These are phyloP conservation scores for Glaucomys volans DNA, from an alignment of 2,113 vertebrate genomes.

Conservation along the genomic window DNA sequence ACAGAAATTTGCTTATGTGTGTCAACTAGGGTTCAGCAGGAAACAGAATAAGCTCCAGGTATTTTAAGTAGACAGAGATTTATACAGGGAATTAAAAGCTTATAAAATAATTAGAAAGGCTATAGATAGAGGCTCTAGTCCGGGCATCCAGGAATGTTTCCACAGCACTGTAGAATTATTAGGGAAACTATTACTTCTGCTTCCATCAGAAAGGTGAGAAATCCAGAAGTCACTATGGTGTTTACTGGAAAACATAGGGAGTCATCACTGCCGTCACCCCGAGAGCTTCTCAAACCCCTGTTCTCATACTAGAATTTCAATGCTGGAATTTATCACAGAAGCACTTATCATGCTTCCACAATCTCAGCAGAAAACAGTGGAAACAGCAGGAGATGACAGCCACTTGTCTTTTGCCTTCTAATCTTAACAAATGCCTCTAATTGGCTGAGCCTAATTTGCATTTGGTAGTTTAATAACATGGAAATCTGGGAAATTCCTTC, in stretches of 20 bases:
- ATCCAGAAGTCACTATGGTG: background rate
- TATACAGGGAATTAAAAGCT: conserved; percentile 50
- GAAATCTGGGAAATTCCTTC: conserved; percentile 6
- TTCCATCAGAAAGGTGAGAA: background rate
- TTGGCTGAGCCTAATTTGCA: conserved; percentile 27
- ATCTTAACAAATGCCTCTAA: background rate
- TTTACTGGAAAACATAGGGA: background rate
- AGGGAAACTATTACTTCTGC: background rate
- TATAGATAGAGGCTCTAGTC: background rate
- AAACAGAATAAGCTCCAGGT: conserved; percentile 46
- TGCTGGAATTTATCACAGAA: background rate
- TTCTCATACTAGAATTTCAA: background rate
- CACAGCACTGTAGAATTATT: background rate
- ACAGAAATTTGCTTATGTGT: background rate
- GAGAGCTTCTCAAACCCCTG: background rate
- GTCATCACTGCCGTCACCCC: background rate
- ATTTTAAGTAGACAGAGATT: conserved; percentile 61
- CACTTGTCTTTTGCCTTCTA: conserved; percentile 28
- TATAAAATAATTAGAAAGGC: conserved; percentile 43
- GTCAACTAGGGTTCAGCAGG: background rate
- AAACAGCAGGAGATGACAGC: conserved; percentile 29
- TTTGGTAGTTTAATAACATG: background rate
- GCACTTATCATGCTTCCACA: background rate
- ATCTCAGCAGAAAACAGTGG: conserved; percentile 3
- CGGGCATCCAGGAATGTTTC: background rate